Evolutionary conservation across 2,797 vertebrate genomes (phyloP), one percentile per base, ranked within the genome.

Genomic region (Lerista edwardsae): DNA sequence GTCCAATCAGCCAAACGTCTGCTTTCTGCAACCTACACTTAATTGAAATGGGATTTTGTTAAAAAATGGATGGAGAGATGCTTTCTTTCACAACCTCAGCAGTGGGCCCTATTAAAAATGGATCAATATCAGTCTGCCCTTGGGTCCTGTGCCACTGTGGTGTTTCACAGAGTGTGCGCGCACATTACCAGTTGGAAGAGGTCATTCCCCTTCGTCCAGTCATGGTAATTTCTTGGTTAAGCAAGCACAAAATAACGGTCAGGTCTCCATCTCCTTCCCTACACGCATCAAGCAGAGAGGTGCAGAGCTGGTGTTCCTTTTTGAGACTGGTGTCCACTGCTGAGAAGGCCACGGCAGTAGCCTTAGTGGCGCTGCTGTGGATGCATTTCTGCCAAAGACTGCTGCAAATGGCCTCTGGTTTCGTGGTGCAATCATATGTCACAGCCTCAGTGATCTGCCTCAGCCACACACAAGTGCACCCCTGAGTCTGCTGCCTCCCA

Each of bases 51-150:
- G 47, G 0, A 36, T 65, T 83, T 74, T 82, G 39, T 14, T 29
- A 47, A 64, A 41, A 47, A 2, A n/a, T 74, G 65, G 77, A 68
- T 69, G n/a, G 39, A 12, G 39, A 51, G n/a, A 39, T 14, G 64
- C 51, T 61, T 73, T 62, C 27, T 29, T 39, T 83, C 85, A 83
- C 80, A 89, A 85, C 59, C 55, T 69, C 19, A 87, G 64, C 89
- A 44, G 68, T 0, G 0, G 34, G 23, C 64, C 88, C 44, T 29
- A 79, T 82, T 86, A 83, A 90, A 92, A 85, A 88, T 31, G 34
- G 27, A 75, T 79, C 85, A 90, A 62, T 44, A 86, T 73, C 76
- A 81, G n/a, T 34, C 47, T 0, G 25, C 80, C 87, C 86, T 89
- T 84, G 87, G 84, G 79, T 75, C 78, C 41, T 41, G 44, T 76